Evolutionary conservation across 2,888 invertebrate species (phyloP), one percentile per base, ranked within the genome.

Genomic region (Cerceris ruficornis): DNA sequence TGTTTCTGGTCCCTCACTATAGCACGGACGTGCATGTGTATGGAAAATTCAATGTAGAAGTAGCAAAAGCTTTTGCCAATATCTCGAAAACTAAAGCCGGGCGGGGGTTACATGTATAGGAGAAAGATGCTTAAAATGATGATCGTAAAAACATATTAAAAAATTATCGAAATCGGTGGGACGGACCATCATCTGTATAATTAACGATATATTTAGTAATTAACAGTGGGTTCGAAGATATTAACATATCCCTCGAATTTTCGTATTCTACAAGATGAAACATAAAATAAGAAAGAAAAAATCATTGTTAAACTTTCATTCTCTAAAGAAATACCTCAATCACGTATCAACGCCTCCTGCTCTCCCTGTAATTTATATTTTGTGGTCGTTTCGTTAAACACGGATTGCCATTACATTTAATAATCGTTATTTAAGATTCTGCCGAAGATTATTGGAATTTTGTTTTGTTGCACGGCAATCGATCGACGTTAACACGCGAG

Each of bases 401-500:
- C 15, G 42, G 14, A 14, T 42, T 28, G 8, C 13, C 15, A n/a
- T 54, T 54, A 54, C 1, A 54, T 13, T 13, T 17, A 41, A 41
- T n/a, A 41, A 13, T 43, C n/a, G 17, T 55, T 17, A 43, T 54
- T 17, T 66, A 13, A 8, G 57, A 7, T 13, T 0, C 50, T 11
- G 42, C 50, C 42, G n/a, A 15, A 28, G 28, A 11, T 65, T 11
- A 14, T 43, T 41, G 42, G 14, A 7, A 13, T 43, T 28, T 28
- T 28, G 28, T 58, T 62, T 49, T 41, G 42, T 43, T 54, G n/a
- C 39, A 9, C 54, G 60, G 43, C 49, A 9, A 46, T 15, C 15
- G 61, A 57, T 66, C 14, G 55, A 43, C 17, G 15, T 43, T 54
- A 9, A 41, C 71, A 71, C 71, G 60, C 65, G 60, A 66, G 52